Percentiles rank a stretch among this genome's conserved stretches.
Evolutionary conservation across 2,113 vertebrate species (phyloP).

Genomic region (Pseudopodoces humilis): DNA sequence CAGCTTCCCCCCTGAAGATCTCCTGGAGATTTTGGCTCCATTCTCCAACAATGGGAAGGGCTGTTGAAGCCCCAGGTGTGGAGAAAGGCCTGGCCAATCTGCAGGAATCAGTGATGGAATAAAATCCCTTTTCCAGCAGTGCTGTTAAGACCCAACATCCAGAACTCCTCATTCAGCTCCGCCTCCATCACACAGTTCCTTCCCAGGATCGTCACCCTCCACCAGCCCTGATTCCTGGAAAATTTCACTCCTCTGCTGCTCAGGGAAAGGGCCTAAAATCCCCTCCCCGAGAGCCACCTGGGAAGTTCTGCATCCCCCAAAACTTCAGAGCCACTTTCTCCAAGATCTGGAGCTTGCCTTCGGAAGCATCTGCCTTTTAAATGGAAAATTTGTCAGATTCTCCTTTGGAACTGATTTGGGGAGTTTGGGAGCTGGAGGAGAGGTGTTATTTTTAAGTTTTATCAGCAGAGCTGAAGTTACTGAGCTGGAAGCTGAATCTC

Average conservation of each 20-base stretch:
- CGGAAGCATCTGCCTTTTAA: neutral
- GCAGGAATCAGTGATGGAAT: neutral
- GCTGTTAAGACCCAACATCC: neutral
- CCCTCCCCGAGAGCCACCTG: rapidly evolving
- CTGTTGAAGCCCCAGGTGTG: neutral
- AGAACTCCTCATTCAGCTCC: neutral
- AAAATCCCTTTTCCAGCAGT: neutral
- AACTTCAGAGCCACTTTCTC: neutral
- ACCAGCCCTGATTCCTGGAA: neutral
- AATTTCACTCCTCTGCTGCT: neutral
- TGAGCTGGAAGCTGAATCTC: constrained; percentile 25
- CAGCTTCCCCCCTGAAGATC: neutral
- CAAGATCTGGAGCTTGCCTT: neutral
- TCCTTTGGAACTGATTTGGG: neutral
- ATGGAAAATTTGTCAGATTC: neutral
- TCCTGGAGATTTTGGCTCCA: neutral
- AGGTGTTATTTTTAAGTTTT: constrained; percentile 48
- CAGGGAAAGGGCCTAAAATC: neutral
- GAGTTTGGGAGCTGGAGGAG: neutral
- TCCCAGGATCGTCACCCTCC: neutral
- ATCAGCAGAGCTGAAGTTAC: neutral
- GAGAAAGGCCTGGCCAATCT: neutral
- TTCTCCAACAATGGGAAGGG: neutral
- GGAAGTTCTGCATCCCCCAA: neutral
- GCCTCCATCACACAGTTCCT: rapidly evolving